phyloP scores from a whole-genome alignment of 2,113 vertebrate genomes.

The Pachyramphus minor region DNA sequence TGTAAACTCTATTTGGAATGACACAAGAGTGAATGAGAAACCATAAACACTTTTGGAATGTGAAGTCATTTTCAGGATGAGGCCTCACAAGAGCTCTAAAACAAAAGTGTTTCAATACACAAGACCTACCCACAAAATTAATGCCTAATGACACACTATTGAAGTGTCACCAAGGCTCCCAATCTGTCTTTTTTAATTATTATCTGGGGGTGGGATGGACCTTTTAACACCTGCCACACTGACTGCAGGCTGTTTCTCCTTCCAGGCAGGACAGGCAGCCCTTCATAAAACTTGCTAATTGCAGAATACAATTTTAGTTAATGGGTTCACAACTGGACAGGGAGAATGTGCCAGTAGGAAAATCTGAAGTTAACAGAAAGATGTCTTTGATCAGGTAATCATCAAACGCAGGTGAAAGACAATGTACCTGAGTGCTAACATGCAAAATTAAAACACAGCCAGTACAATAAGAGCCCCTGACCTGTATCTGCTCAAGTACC shows the following conservation, averaged over 20 bases:
- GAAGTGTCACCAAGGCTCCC: background rate
- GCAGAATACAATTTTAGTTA: background rate
- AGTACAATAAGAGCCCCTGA: background rate
- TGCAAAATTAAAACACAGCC: background rate
- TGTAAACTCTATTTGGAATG: background rate
- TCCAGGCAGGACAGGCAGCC: background rate
- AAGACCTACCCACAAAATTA: background rate
- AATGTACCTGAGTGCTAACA: background rate
- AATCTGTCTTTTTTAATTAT: rapidly evolving
- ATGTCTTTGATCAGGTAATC: background rate
- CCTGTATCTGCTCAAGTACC: background rate
- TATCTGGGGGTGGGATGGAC: background rate
- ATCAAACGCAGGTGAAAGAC: background rate
- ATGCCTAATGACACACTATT: background rate
- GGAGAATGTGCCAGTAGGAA: background rate
- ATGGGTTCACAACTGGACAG: background rate
- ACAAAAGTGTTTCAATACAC: background rate
- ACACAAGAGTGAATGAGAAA: background rate
- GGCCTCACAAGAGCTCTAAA: background rate
- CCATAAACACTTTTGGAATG: background rate
- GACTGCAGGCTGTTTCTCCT: background rate
- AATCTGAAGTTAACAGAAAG: background rate
- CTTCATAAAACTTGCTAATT: background rate
- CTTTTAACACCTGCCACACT: background rate
- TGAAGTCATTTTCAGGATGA: background rate